A percentile compares a stretch with the other conserved stretches of the same genome.
These are phyloP conservation scores for Cephus cinctus DNA, from an alignment of 1,140 invertebrate genomes.

Conservation along the genomic window DNA sequence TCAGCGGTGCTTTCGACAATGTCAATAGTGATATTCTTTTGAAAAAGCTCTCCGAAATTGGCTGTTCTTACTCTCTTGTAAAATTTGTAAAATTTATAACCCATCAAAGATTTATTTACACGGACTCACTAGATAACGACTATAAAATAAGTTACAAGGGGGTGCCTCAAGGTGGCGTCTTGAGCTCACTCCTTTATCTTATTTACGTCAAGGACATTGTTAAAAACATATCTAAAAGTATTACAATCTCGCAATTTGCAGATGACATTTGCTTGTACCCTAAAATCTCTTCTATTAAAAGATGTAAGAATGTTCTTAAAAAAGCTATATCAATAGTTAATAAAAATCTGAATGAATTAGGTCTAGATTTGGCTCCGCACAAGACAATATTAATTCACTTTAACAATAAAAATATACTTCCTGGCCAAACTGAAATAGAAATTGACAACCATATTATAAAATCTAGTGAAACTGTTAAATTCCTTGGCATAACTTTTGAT, in stretches of 20 bases:
- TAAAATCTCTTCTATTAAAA: no score
- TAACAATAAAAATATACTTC: no score
- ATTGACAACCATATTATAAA: no score
- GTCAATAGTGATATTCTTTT: slow-evolving; percentile 13
- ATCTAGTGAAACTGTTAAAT: no score
- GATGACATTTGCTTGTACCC: slow-evolving; percentile 16
- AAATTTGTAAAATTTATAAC: slow-evolving; percentile 9
- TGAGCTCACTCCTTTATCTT: slow-evolving; percentile 13
- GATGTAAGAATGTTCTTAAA: no score
- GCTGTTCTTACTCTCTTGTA: slow-evolving; percentile 3
- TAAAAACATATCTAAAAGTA: neutral
- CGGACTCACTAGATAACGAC: neutral
- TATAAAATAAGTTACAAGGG: slow-evolving; percentile 3
- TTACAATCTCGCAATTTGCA: slow-evolving; percentile 12
- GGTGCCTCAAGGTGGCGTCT: slow-evolving; percentile 14
- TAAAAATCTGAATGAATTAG: no score
- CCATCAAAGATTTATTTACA: slow-evolving; percentile 4
- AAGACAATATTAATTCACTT: no score
- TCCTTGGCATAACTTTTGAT: no score
- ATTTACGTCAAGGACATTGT: slow-evolving; percentile 5
- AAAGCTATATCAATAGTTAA: no score
- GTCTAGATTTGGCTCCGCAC: no score
- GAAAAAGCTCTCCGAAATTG: slow-evolving; percentile 2
- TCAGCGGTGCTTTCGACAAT: slow-evolving; percentile 14
- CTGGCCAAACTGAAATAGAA: no score